Percentiles rank a stretch among this genome's conserved stretches.
phyloP scores from a whole-genome alignment of 2,797 vertebrate genomes.

The Kryptolebias ocellatus region DNA sequence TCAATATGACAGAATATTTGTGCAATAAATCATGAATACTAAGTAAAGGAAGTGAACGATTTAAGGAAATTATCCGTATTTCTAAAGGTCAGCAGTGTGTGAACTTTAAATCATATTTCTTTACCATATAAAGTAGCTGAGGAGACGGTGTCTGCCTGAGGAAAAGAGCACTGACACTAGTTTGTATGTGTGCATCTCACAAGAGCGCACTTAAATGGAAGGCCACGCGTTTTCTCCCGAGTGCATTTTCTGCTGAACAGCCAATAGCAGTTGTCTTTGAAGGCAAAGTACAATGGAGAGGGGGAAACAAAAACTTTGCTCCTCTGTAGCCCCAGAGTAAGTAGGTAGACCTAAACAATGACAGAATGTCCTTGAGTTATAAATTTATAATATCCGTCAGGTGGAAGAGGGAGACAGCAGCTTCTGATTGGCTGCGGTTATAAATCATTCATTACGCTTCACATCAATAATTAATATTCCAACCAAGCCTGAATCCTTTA shows the following conservation, averaged over 20 bases:
- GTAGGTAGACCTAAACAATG: slow-evolving; percentile 79
- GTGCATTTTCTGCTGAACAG: slow-evolving; percentile 64
- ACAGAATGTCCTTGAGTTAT: slow-evolving; percentile 87
- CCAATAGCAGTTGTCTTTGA: slow-evolving; percentile 74
- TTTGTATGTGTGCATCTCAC: slow-evolving; percentile 34
- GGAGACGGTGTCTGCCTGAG: slow-evolving; percentile 22
- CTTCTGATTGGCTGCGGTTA: slow-evolving; percentile 85
- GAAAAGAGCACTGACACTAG: slow-evolving; percentile 20
- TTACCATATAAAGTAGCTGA: slow-evolving; percentile 12
- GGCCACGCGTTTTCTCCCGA: slow-evolving; percentile 55
- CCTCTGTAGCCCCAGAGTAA: slow-evolving; percentile 66
- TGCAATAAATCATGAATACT: not conserved
- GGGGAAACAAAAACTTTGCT: slow-evolving; percentile 67
- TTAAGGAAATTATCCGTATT: not conserved
- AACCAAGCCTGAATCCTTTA: slow-evolving; percentile 82
- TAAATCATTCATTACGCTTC: slow-evolving; percentile 86
- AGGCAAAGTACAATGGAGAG: slow-evolving; percentile 63
- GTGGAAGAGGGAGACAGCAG: slow-evolving; percentile 78
- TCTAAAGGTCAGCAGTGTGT: slow-evolving; percentile 30
- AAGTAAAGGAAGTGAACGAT: not conserved
- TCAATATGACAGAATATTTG: not conserved
- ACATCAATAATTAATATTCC: slow-evolving; percentile 87
- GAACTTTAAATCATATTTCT: slow-evolving; percentile 27
- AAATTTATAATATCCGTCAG: slow-evolving; percentile 86
- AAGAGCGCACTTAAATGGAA: slow-evolving; percentile 48